Percentiles rank a stretch among this genome's conserved stretches.
Evolutionary conservation across 2,888 invertebrate genomes (phyloP).

Genomic region (Congeria kusceri): DNA sequence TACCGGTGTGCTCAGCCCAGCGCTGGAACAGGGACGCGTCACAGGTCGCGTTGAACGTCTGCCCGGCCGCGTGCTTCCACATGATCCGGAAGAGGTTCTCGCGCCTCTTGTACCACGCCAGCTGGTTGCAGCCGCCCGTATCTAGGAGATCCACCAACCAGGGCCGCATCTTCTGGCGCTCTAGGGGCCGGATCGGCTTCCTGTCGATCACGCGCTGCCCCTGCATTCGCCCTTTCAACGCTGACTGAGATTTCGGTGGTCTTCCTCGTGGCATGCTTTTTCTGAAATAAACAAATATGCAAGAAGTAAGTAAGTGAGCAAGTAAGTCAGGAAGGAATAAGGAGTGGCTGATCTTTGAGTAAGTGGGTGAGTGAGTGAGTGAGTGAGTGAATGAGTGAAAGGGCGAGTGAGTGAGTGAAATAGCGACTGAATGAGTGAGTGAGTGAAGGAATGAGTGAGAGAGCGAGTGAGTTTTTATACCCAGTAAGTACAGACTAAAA

Average conservation of each 20-base stretch:
- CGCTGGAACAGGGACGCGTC: slow-evolving; percentile 79
- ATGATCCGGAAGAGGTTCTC: slow-evolving; percentile 76
- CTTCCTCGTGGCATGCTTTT: slow-evolving; percentile 37
- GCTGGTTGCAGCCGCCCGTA: slow-evolving; percentile 64
- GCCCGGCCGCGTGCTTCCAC: slow-evolving; percentile 82
- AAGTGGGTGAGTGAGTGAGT: no score
- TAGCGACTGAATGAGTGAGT: no score
- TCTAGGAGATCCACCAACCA: slow-evolving; percentile 79
- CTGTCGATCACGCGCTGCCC: slow-evolving; percentile 37
- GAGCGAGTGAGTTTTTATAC: no score
- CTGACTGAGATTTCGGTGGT: slow-evolving; percentile 24
- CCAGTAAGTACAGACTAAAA: no score
- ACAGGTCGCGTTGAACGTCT: slow-evolving; percentile 74
- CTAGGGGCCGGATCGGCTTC: slow-evolving; percentile 77
- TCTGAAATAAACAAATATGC: no score
- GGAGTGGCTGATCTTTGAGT: no score
- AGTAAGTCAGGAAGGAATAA: no score
- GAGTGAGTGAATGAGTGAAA: no score
- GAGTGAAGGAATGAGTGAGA: no score
- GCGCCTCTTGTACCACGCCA: slow-evolving; percentile 74
- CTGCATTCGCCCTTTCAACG: not conserved
- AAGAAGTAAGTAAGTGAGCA: no score
- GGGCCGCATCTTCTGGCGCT: slow-evolving; percentile 79
- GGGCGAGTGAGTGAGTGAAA: no score
- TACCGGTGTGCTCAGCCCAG: slow-evolving; percentile 83